phyloP scores from a whole-genome alignment of 2,797 vertebrate species.

The Alauda arvensis region DNA sequence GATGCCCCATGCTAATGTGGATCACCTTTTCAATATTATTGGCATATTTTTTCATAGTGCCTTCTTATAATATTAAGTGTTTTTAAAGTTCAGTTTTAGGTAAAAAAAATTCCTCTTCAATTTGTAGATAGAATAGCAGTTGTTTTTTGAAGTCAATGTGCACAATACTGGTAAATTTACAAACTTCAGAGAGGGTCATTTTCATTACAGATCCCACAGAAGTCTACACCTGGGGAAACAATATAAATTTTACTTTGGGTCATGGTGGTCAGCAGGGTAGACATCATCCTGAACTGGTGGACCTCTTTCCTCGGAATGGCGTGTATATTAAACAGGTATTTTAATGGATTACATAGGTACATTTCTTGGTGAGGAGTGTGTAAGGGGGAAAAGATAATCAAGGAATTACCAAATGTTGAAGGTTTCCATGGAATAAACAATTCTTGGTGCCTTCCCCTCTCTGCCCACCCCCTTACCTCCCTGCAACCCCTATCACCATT shows the following conservation, averaged over 20 bases:
- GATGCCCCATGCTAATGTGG: background rate
- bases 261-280: conserved; percentile 94
- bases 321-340: conserved; percentile 93
- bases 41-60: background rate
- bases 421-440: background rate
- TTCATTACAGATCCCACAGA: conserved; percentile 87
- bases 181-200: background rate
- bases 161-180: background rate
- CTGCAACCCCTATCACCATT: background rate
- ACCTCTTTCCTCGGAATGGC: conserved; percentile 88
- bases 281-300: conserved; percentile 90
- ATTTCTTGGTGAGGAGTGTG: background rate
- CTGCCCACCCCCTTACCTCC: background rate
- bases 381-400: background rate
- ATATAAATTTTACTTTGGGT: conserved; percentile 94
- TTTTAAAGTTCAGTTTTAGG: background rate
- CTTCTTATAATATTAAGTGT: background rate
- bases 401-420: background rate
- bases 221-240: conserved; percentile 96
- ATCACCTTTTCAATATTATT: background rate
- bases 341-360: background rate
- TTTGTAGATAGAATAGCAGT: background rate
- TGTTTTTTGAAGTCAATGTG: background rate
- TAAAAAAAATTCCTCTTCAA: background rate
- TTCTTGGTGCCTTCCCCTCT: background rate